Evolutionary conservation across 2,888 invertebrate species (phyloP).

Genomic region (Acanthosepion esculentum): DNA sequence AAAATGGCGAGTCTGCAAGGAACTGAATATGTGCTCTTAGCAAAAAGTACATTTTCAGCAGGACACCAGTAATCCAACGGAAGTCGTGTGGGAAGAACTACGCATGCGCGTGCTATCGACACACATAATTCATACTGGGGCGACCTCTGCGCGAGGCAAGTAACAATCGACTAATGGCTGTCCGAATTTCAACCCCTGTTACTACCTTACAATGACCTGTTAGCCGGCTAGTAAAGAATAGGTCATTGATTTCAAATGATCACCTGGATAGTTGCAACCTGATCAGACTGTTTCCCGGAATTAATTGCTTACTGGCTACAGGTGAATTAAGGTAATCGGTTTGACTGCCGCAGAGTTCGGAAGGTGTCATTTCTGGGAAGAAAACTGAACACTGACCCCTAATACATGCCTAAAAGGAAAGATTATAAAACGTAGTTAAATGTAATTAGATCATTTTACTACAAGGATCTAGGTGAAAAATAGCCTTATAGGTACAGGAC

Average conservation of each 20-base stretch:
- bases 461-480: too few relatives aligned
- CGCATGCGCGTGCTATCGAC: too few relatives aligned
- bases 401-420: too few relatives aligned
- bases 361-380: too few relatives aligned
- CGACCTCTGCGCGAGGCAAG: background rate
- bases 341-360: too few relatives aligned
- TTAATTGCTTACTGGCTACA: background rate
- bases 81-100: background rate
- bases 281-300: background rate
- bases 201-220: background rate
- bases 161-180: conserved; percentile 20
- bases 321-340: background rate
- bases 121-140: background rate
- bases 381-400: too few relatives aligned
- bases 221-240: too few relatives aligned
- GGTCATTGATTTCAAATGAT: background rate
- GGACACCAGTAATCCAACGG: background rate
- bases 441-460: too few relatives aligned
- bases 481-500: too few relatives aligned
- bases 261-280: background rate
- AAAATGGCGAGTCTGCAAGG: background rate
- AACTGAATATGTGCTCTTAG: background rate
- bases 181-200: background rate
- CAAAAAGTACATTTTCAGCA: background rate
- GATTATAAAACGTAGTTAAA: too few relatives aligned